Base-by-base conservation (phyloP, 92 coral and sea anemone genomes). In the Epizoanthus illoricatus region DNA sequence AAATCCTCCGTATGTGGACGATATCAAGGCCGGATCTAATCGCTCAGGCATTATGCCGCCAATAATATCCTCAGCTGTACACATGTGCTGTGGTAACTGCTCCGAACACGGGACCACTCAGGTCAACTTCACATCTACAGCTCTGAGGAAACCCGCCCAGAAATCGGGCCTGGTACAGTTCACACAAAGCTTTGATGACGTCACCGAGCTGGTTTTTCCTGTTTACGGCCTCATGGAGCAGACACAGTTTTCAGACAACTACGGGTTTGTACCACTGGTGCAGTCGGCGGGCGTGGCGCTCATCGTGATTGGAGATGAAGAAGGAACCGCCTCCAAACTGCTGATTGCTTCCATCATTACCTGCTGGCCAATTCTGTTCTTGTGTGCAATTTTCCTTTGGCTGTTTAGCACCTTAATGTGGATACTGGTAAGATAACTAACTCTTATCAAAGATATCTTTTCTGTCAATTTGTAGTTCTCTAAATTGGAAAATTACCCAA, bases 191-290 rank as follows among this genome's bases (percentile, higher is more conserved):
- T 80, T 94, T 21, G 93, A 91, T n/a, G 89, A 90, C 41, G 85
- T 84, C 16, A 94, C 92, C 0, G 98, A 94, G 75, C 74, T 94
- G 12, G 90, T 91, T 57, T 94, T 92, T 55, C 98, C 98, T 18
- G 94, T 94, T 9, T 94, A 94, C 85, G 98, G 98, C 7, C 81
- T 85, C 74, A 88, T 89, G 91, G 92, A 90, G 5, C 94, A 94
- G 88, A 91, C 84, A 0, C 84, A 85, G 4, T 92, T 83, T 62
- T 89, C 90, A 7, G 85, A 88, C 24, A 84, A 80, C 75, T 92
- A 86, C 28, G 97, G 98, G 4, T 94, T 90, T 84, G 97, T 91
- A 16, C 98, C 98, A 4, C 80, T 94, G 62, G 97, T 94, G 56
- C 85, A 86, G 76, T 94, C 98, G 5, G 97, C 93, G 28, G 98